Base-by-base conservation (phyloP, 2,888 invertebrate genomes). In the Sialis lutaria region DNA sequence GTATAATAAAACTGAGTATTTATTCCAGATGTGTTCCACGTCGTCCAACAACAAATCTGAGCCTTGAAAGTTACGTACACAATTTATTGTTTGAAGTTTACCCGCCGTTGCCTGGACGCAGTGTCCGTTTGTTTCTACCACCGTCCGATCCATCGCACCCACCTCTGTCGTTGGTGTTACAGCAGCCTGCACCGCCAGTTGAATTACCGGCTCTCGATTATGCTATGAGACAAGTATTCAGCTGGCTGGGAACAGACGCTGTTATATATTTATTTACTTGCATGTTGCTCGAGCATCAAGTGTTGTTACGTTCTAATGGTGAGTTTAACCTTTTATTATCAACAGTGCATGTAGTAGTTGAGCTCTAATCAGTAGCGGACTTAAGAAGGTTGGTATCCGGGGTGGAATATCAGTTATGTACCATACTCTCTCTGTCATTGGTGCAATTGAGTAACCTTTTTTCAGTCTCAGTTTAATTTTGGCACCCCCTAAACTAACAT, bases 121-220 rank as follows among this genome's bases (percentile, higher is more conserved):
- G 91, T 51, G 73, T 95, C 68, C 69, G 81, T 58, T 68, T 87
- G 56, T 78, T 79, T 65, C 70, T 82, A 57, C 82, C 82, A 45
- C 81, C 82, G 32, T 65, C 74, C 39, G 79, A 82, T 63, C 78
- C 80, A 50, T 77, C 79, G 58, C 68, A 80, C 54, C 73, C 79
- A 47, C 74, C 78, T 32, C 69, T 76, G 49, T 75, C 74, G 54
- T 71, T 76, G 61, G 75, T 82, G 56, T 72, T 88, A 61, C 82
- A 87, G 65, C 78, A 82, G 63, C 87, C 90, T 51, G 75, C 77
- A 56, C 69, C 77, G 35, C 76, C 77, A 33, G 74, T 81, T 56
- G 97, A 98, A 67, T 70, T 98, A 60, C 97, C 97, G 9, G 74
- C 96, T 56, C 78, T 96, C 55, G 98, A 98, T 67, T 97, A 90